Base-by-base conservation (phyloP, 2,113 vertebrate species). In the Pao palembangensis region DNA sequence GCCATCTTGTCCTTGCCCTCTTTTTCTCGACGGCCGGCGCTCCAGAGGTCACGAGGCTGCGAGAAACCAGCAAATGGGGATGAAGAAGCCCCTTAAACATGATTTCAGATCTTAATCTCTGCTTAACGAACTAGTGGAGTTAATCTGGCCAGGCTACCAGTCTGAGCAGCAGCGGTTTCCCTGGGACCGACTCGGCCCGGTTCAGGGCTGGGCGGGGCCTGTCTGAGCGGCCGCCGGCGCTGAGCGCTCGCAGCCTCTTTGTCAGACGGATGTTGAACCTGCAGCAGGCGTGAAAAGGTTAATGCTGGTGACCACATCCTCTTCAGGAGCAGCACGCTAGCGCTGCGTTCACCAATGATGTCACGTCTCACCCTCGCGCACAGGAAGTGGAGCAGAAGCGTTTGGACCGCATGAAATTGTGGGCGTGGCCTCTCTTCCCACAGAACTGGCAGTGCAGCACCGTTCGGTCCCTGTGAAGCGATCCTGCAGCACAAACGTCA, bases 341-440 rank as follows among this genome's bases (percentile, higher is more conserved):
- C n/a, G n/a, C n/a, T n/a, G n/a, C n/a, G n/a, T n/a, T n/a, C n/a
- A n/a, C 21, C 21, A 23, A 23, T 28, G 25, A 28, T 1, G 5
- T 28, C 25, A 28, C 12, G 42, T 8, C 83, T 84, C 74, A 92
- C 96, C 96, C 95, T 83, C 96, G 96, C 51, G 96, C 94, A 88
- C 96, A 98, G 60, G 95, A 94, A 69, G 94, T 95, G 64, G 96
- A 96, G 83, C 96, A 98, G 93, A 98, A 98, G 69, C 96, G 93
- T 55, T 97, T 98, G 73, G 96, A 98, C 58, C 94, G 88, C 56
- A 94, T 90, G 89, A 98, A 98, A 69, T 94, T 95, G 89, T 93
- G 92, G 6, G 94, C 89, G 70, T 95, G 97, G 46, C 94, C 95
- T 91, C 93, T 92, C 85, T 98, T 98, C 4, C 94, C 94, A 75